Evolutionary conservation across 2,113 vertebrate species (phyloP).

Genomic region (Myiagra hebetior): DNA sequence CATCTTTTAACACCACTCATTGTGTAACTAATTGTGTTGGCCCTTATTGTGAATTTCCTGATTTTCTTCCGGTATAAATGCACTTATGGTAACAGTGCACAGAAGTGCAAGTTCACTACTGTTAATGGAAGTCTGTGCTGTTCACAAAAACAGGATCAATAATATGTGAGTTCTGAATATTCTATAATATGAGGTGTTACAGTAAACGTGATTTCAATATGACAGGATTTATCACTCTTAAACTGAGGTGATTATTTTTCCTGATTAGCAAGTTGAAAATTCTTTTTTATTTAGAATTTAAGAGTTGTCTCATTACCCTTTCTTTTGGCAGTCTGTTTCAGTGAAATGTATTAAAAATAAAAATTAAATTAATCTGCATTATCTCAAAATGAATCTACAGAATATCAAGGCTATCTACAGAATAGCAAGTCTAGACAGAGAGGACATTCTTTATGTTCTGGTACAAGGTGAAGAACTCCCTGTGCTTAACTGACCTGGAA

Average conservation of each 20-base stretch:
- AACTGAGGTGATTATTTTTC: background rate
- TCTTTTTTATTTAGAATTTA: background rate
- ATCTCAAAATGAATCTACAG: background rate
- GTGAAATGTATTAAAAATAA: constrained; percentile 11
- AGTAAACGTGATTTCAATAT: background rate
- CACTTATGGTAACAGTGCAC: background rate
- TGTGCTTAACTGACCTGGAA: constrained; percentile 51
- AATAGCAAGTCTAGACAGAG: background rate
- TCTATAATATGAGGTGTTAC: background rate
- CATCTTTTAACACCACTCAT: background rate
- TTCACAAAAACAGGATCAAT: background rate
- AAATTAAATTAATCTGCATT: constrained; percentile 28
- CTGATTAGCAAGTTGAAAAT: background rate
- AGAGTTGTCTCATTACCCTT: background rate
- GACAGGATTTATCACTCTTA: background rate
- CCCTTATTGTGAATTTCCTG: background rate
- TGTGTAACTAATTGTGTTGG: background rate
- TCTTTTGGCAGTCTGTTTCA: constrained; percentile 9
- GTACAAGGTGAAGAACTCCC: background rate
- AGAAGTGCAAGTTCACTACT: background rate
- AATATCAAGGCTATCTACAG: background rate
- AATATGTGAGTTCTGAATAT: background rate
- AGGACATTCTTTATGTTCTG: background rate
- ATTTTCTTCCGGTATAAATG: background rate
- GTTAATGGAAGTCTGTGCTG: background rate